Evolutionary conservation across 1,140 invertebrate genomes (phyloP).

Genomic region (Drosophila prosaltans): DNA sequence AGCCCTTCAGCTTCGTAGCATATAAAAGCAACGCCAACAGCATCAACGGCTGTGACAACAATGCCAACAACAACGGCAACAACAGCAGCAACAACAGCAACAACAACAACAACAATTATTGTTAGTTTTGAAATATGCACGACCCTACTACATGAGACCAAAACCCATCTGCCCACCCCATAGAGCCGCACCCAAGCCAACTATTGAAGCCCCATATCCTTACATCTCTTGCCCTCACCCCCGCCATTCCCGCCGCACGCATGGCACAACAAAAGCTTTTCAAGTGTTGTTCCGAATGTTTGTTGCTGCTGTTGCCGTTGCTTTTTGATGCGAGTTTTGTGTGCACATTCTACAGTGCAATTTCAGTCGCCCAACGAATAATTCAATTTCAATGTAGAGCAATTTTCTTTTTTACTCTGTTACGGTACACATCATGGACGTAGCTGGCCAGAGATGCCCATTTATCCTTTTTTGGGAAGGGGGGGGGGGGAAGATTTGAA

Average conservation of each 20-base stretch:
- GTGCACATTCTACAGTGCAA: constrained; percentile 65
- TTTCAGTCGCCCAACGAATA: constrained; percentile 67
- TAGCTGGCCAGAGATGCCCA: background rate
- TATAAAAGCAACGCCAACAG: constrained; percentile 46
- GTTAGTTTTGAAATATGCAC: constrained; percentile 79
- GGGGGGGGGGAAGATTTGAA: background rate
- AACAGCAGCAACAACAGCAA: constrained; percentile 38
- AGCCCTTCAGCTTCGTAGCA: constrained; percentile 44
- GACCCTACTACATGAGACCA: constrained; percentile 16
- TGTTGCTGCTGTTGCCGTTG: constrained; percentile 39
- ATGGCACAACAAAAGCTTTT: constrained; percentile 62
- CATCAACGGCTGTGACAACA: constrained; percentile 26
- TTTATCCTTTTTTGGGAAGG: background rate
- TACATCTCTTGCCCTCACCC: background rate
- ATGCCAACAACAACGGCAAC: constrained; percentile 16
- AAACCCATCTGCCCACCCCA: background rate
- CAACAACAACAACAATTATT: constrained; percentile 53
- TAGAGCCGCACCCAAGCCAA: background rate
- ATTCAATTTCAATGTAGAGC: constrained; percentile 76
- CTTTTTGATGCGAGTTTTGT: constrained; percentile 43
- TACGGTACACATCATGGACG: constrained; percentile 1
- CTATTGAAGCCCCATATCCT: background rate
- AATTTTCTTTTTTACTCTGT: constrained; percentile 54
- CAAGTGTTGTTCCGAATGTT: constrained; percentile 52
- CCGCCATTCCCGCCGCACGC: constrained; percentile 6